Evolutionary conservation across 2,113 vertebrate genomes (phyloP), one percentile per base, ranked within the genome.

Genomic region (Seriola rivoliana): DNA sequence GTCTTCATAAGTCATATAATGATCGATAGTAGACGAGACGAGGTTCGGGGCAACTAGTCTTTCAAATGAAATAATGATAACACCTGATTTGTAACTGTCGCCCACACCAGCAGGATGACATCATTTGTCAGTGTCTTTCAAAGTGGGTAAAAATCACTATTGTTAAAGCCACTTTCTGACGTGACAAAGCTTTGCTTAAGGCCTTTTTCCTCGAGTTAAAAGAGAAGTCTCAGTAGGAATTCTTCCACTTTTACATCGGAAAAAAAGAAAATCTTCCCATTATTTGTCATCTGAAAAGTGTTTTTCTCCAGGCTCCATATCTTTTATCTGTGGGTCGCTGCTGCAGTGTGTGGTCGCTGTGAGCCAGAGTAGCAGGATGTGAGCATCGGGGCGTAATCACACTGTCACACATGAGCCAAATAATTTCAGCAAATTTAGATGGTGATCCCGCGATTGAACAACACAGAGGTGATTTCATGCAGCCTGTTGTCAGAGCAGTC

Each of bases 401-500:
- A 16, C 58, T 38, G 16, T 48, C 46, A 48, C 70, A 60, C 4
- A 60, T 6, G 29, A 0, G 44, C 8, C 0, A 25, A 58, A 63
- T 16, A 1, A 55, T 84, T 80, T 85, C 52, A 69, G 17, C 29
- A 68, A 3, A 52, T 63, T 8, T n/a, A 38, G 25, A 12, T 34
- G 17, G 1, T 38, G 10, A 32, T 68, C 3, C 32, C 71, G 21
- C 42, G 12, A 64, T 58, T 60, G 14, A 64, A 50, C 25, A 54
- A 29, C 5, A 59, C 11, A 23, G 17, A 2, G 7, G 0, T 58
- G 58, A 75, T 75, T 75, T 46, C 2, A 38, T 0, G 13, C 74
- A 62, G 17, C 21, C 19, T 59, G 60, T 55, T 10, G n/a, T 58
- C 52, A 67, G 34, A 42, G 50, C 50, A 48, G 52, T 3, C 14